Percentiles rank a stretch among this genome's conserved stretches.
These are phyloP conservation scores for Trinorchestia longiramus DNA, from an alignment of 1,140 invertebrate genomes.

Conservation along the genomic window DNA sequence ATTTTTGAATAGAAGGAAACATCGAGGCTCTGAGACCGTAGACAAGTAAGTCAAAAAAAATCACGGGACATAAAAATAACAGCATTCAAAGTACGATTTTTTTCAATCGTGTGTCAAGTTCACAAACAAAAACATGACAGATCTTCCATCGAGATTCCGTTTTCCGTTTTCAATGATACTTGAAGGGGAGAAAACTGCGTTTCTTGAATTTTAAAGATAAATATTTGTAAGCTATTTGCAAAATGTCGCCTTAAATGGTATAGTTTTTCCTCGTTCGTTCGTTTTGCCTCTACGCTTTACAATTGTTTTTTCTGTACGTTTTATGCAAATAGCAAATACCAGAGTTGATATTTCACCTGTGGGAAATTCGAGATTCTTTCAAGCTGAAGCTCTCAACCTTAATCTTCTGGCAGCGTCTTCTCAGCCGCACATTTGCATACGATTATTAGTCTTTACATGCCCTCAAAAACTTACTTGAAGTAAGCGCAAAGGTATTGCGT, in stretches of 20 bases:
- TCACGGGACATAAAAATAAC: not conserved
- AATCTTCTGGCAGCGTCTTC: not conserved
- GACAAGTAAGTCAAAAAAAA: not conserved
- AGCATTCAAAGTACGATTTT: not conserved
- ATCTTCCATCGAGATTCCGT: not conserved
- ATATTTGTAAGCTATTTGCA: not conserved
- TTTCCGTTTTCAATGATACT: not conserved
- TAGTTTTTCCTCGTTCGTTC: not conserved
- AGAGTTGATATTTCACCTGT: not conserved
- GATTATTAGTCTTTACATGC: not conserved
- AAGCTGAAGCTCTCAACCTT: not conserved
- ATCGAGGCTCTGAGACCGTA: not conserved
- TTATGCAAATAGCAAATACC: not conserved
- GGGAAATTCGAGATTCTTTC: not conserved
- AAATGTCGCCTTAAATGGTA: not conserved
- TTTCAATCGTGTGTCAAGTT: not conserved
- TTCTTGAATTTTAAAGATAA: not conserved
- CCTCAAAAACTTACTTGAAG: not conserved
- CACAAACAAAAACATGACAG: not conserved
- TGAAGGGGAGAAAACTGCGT: not conserved
- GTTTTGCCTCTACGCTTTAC: no score
- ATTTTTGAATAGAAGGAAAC: no score
- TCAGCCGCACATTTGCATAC: not conserved
- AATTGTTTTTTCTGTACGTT: no score
- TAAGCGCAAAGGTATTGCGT: not conserved